Percentiles rank a stretch among this genome's conserved stretches.
Evolutionary conservation across 1,140 invertebrate species (phyloP).

Genomic region (Panagrolaimus sp.): DNA sequence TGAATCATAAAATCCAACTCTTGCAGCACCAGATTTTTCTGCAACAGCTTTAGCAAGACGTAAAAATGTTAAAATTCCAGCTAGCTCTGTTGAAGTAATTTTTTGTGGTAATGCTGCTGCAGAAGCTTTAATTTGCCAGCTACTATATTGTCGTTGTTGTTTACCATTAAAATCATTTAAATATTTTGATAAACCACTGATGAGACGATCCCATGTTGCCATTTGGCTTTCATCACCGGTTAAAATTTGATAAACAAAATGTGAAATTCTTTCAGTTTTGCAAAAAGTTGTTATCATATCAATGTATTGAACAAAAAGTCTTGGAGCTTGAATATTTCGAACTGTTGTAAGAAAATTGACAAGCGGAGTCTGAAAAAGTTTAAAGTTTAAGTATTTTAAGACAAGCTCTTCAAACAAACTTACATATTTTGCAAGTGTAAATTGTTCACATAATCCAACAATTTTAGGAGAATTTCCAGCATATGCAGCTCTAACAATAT

Average conservation of each 20-base stretch:
- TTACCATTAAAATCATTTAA: background rate
- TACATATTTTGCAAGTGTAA: background rate
- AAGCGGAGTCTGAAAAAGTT: too few relatives aligned
- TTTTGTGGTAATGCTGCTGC: too few relatives aligned
- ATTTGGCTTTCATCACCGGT: background rate
- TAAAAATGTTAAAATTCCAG: background rate
- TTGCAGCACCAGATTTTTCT: background rate
- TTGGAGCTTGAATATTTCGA: background rate
- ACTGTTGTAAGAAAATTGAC: background rate
- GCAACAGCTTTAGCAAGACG: background rate
- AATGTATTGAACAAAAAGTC: background rate
- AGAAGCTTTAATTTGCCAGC: too few relatives aligned
- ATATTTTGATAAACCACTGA: background rate
- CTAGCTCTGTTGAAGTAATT: background rate
- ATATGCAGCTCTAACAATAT: background rate
- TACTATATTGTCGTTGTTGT: background rate
- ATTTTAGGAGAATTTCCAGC: background rate
- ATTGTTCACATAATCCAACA: background rate
- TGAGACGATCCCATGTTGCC: background rate
- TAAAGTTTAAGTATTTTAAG: too few relatives aligned
- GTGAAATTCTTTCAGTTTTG: background rate
- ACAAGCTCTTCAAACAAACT: background rate
- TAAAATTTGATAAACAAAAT: slow-evolving; percentile 1
- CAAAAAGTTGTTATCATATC: background rate
- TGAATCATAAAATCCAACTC: background rate